Evolutionary conservation across 2,888 invertebrate genomes (phyloP), one percentile per base, ranked within the genome.

Genomic region (Orthosia gothica): DNA sequence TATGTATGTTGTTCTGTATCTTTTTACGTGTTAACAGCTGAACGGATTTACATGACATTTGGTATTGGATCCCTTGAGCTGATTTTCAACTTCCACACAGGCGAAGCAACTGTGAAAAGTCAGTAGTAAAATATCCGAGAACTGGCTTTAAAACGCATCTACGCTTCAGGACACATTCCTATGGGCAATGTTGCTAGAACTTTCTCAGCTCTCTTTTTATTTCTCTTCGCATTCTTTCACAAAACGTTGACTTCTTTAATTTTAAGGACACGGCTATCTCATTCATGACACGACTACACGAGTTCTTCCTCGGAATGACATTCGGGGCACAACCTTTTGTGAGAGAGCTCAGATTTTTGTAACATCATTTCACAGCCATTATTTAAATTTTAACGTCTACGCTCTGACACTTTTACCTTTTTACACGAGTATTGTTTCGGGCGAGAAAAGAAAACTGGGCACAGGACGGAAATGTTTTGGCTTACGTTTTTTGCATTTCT

Each of bases 331-430:
- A 40, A 74, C 59, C 52, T 68, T 70, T 59, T 49, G 32, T 11
- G 54, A 20, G 9, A 12, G 23, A 18, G 26, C 59, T 15, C 26
- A 75, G 70, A 81, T 70, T 81, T 83, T 75, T 58, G 67, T 75
- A 62, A 84, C 70, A 68, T 81, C 81, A 81, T 81, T 84, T 70
- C 54, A 26, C 64, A 61, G 26, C 63, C 76, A 84, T 84, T 81
- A 81, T 84, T 81, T 75, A 82, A 81, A 84, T 69, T 81, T 68
- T 66, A 84, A 70, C 84, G 76, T 71, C 54, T 68, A 52, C 66
- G 50, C 47, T n/a, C 58, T 65, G 76, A 76, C 81, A 84, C 82
- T 70, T 84, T 62, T 55, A 50, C 50, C 18, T 26, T 61, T 32
- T 26, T 67, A 75, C 76, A 57, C 62, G 40, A 40, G 57, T 32